Conservation (phyloP, 2,113 vertebrate genomes). For the Otus sunia region DNA sequence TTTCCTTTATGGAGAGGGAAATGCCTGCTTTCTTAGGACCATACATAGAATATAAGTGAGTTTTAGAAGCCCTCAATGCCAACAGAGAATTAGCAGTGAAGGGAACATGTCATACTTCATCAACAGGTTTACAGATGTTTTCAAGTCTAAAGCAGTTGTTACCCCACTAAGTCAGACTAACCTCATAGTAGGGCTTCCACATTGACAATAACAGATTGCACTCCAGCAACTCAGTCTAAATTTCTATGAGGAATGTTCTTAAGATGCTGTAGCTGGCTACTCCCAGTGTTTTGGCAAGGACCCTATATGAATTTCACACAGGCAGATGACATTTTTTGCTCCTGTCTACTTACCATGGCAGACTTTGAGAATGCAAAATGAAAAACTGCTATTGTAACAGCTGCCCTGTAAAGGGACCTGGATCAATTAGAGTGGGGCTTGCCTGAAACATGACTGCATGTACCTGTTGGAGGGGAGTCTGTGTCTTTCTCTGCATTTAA, state of each 20-base stretch:
- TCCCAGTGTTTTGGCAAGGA: background rate
- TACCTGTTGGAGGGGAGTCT: background rate
- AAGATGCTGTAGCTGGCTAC: background rate
- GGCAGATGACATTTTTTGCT: background rate
- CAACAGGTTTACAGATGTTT: background rate
- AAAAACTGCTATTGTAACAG: background rate
- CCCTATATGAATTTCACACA: background rate
- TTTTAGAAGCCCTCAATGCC: background rate
- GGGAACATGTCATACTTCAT: background rate
- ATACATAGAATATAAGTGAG: background rate
- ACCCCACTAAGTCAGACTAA: background rate
- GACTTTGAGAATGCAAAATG: background rate
- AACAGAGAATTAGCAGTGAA: background rate
- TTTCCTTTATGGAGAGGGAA: background rate
- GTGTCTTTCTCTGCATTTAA: background rate
- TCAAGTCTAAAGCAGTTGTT: background rate
- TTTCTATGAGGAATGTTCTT: background rate
- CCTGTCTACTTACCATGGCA: background rate
- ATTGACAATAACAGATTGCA: background rate
- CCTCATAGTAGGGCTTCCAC: background rate
- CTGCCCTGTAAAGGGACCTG: background rate
- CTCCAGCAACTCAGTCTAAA: background rate
- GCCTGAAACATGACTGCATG: background rate
- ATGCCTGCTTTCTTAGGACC: background rate
- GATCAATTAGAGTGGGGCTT: background rate